A percentile compares a stretch with the other conserved stretches of the same genome.
These are phyloP conservation scores for Agrochola lota DNA, from an alignment of 2,888 invertebrate species.

Conservation along the genomic window DNA sequence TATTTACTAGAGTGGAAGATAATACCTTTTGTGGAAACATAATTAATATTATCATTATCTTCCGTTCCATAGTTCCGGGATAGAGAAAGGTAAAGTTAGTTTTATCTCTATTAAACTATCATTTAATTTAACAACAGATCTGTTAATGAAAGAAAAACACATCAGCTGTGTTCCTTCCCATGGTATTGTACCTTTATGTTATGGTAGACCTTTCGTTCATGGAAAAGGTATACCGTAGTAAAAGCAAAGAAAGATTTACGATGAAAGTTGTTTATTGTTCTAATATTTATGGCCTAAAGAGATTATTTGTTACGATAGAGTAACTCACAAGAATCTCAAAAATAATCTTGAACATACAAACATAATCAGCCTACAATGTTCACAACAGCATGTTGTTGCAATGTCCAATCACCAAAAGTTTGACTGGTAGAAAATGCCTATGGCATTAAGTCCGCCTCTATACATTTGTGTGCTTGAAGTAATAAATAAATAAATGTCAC, in stretches of 20 bases:
- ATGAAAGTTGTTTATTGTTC: not conserved
- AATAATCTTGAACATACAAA: not conserved
- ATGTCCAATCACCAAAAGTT: no score
- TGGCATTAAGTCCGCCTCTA: no score
- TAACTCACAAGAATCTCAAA: not conserved
- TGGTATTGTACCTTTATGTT: not conserved
- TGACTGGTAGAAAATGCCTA: no score
- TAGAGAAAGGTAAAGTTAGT: constrained; percentile 19
- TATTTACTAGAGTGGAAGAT: not conserved
- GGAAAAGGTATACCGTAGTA: not conserved
- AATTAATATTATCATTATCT: constrained; percentile 12
- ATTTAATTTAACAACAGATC: constrained; percentile 18
- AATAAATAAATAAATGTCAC: no score
- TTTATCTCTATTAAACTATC: constrained; percentile 31
- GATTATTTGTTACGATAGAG: not conserved
- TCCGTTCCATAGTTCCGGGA: not conserved
- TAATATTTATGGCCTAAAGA: not conserved
- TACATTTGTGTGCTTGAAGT: no score
- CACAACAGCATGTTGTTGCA: no score
- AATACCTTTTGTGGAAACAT: constrained; percentile 9
- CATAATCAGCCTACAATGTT: no score
- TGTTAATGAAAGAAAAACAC: constrained; percentile 48
- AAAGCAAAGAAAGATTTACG: not conserved
- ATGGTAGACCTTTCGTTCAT: not conserved
- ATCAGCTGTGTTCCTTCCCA: constrained; percentile 6